Evolutionary conservation across 2,113 vertebrate species (phyloP), one percentile per base, ranked within the genome.

Genomic region (Oenanthe oenanthe): DNA sequence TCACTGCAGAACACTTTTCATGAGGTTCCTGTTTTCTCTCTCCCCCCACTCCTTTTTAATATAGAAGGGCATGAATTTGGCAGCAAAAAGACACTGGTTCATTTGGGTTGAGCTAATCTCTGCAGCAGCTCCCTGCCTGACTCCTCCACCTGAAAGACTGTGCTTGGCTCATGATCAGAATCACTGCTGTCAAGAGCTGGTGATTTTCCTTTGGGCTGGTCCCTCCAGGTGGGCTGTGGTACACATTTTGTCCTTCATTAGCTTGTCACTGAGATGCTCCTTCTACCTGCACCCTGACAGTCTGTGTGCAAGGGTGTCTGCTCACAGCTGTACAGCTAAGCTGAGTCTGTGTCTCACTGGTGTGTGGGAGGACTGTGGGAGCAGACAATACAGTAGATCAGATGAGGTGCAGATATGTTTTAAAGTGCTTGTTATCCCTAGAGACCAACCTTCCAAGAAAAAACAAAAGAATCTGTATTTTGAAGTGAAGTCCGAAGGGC

Each of bases 381-480:
- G 63, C 78, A 90, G 74, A 80, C 78, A 70, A n/a, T 24, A 71
- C 63, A 80, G 34, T 43, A 96, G 90, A 92, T 85, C 79, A 94
- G 93, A 84, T 14, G 65, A 93, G 56, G 75, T 83, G 82, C 11
- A 78, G 53, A 72, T 79, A 38, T 67, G 88, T 82, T 93, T 92
- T 94, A 95, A 96, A 95, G 94, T 95, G 96, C 94, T 94, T 88
- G 67, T 88, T 79, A 67, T 83, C 85, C 92, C 90, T 85, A 2
- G 0, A 92, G 81, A 94, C 56, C 51, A 77, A 67, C 43, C 82
- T 94, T 54, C 60, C 85, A 68, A 34, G n/a, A 34, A n/a, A 78
- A 84, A 70, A 53, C 18, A 45, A 26, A 38, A 34, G 5, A 50
- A 5, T 66, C 29, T 4, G 0, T 54, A 32, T 45, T 92, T 88